Evolutionary conservation across 1,140 invertebrate species (phyloP), one percentile per base, ranked within the genome.

Genomic region (Drosophila seguyi): DNA sequence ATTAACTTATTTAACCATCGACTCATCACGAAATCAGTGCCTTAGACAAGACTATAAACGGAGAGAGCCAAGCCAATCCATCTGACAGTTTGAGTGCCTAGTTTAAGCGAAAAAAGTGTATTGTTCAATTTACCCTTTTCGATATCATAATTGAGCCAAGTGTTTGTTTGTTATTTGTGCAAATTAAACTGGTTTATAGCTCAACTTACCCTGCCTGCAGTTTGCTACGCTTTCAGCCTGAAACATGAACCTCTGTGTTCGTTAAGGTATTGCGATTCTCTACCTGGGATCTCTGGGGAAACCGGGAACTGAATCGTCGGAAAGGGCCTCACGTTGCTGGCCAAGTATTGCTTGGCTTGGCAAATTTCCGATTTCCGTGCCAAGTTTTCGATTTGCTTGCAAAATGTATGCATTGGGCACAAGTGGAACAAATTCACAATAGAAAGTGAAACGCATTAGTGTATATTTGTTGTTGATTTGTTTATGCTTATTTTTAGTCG

Each of bases 1-100:
- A 50, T 72, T 73, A 73, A 73, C 69, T 73, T 73, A 73, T 73
- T 73, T 72, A 73, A 50, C 18, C 53, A 69, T 69, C 66, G 61
- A 69, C 69, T 36, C 69, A 59, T 58, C 22, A 38, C 29, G 36
- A 72, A 22, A 73, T 73, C 67, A 73, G 69, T 73, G 69, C 67
- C 69, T 73, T 73, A 59, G 31, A 72, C 41, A 56, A 38, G 65
- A 71, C 68, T 47, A 47, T 13, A 57, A 29, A 36, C 31, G 44
- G 66, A 58, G 53, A 16, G 36, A 50, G 36, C 66, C 27, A 57
- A 56, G 34, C 38, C 20, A 16, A 72, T 72, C 68, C 66, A 48
- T 8, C 29, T 58, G 67, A 67, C 67, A n/a, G 34, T 48, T 58
- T 31, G 36, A 59, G 67, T 50, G 55, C 66, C 68, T 69, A 58